A percentile compares a stretch with the other conserved stretches of the same genome.
Conservation (phyloP, 2,888 invertebrate genomes). For the Himalopsyche japonica region DNA sequence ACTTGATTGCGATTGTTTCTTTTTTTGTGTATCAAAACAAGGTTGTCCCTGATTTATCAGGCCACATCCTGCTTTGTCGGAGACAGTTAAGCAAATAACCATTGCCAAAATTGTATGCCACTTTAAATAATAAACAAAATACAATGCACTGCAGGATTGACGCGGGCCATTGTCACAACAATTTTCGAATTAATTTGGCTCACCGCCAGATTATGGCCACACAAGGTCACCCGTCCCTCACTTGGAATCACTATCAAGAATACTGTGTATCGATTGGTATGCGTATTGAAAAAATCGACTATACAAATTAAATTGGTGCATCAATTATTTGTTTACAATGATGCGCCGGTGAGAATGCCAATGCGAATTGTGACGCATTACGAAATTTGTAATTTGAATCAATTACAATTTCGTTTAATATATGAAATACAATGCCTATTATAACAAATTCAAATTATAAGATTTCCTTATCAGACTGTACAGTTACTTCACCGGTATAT, state of each 20-base stretch:
- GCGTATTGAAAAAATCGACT: background rate
- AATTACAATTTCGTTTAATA: too few relatives aligned
- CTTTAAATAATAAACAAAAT: constrained; percentile 16
- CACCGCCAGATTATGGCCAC: constrained; percentile 14
- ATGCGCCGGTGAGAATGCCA: background rate
- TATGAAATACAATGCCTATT: too few relatives aligned
- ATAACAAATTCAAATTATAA: too few relatives aligned
- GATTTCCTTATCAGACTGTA: too few relatives aligned
- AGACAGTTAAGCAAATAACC: constrained; percentile 13
- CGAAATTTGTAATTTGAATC: background rate
- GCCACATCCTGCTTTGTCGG: constrained; percentile 23
- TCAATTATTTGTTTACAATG: background rate
- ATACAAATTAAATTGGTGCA: background rate
- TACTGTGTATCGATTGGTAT: background rate
- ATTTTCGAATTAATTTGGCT: constrained; percentile 20
- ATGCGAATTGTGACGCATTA: background rate
- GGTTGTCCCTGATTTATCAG: constrained; percentile 13
- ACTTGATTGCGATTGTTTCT: background rate
- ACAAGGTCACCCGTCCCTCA: constrained; percentile 10
- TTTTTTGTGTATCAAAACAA: background rate
- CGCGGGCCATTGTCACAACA: constrained; percentile 13
- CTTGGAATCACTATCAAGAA: background rate
- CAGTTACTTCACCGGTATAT: too few relatives aligned
- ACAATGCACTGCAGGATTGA: constrained; percentile 25
- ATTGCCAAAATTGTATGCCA: constrained; percentile 16